Conservation (phyloP, 2,113 vertebrate species). For the Hiodon alosoides region DNA sequence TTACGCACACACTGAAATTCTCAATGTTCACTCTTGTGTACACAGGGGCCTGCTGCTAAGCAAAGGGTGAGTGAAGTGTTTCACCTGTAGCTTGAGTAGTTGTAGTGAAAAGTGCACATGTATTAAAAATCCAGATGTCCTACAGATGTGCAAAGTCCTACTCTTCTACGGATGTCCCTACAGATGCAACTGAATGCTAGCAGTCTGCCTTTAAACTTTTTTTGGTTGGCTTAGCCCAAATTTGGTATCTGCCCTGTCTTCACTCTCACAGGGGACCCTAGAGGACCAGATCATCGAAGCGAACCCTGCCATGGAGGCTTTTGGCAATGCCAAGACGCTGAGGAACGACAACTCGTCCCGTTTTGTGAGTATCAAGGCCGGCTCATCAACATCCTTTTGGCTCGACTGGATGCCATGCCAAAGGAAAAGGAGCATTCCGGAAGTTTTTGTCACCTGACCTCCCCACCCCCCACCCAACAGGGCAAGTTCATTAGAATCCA, state of each 20-base stretch:
- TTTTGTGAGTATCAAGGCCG: conserved; percentile 71
- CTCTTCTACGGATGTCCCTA: background rate
- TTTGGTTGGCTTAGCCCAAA: background rate
- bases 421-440: background rate
- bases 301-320: conserved; percentile 92
- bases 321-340: conserved; percentile 90
- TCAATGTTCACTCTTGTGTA: conserved; percentile 38
- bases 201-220: background rate
- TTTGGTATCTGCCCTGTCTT: background rate
- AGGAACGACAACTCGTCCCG: conserved; percentile 92
- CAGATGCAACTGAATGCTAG: background rate
- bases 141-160: background rate
- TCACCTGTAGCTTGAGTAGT: background rate
- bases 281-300: conserved; percentile 96
- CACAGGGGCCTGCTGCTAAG: conserved; percentile 77
- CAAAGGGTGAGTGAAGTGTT: conserved; percentile 72
- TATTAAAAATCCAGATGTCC: background rate
- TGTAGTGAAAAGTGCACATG: background rate
- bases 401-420: background rate
- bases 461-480: conserved; percentile 43
- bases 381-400: background rate
- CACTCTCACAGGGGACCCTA: conserved; percentile 72
- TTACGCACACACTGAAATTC: background rate
- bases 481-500: conserved; percentile 95
- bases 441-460: background rate